Conservation (phyloP, 2,113 vertebrate species). For the Entomyzon cyanotis region DNA sequence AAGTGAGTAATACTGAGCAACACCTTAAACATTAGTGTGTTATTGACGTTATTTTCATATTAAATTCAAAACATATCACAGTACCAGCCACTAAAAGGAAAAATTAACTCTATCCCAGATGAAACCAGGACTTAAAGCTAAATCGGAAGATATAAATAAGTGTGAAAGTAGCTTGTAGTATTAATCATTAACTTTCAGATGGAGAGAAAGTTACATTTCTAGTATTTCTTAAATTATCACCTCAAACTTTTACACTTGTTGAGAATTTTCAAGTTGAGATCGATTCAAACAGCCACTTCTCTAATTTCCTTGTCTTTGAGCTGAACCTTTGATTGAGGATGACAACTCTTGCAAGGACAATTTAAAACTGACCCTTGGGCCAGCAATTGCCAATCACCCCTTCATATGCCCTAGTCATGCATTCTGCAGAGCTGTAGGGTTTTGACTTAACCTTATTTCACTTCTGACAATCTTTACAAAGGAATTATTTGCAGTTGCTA, state of each 20-base stretch:
- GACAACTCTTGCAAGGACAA: constrained; percentile 53
- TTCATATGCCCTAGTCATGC: background rate
- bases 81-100: background rate
- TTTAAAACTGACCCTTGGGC: constrained; percentile 53
- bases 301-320: constrained; percentile 39
- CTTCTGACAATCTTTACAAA: constrained; percentile 63
- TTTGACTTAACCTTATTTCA: constrained; percentile 57
- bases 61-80: background rate
- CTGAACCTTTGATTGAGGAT: constrained; percentile 38
- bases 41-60: background rate
- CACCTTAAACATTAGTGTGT: background rate
- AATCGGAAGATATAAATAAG: background rate
- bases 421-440: constrained; percentile 6
- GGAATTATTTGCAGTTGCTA: constrained; percentile 60
- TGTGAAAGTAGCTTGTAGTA: background rate
- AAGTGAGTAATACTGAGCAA: background rate
- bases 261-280: constrained; percentile 10
- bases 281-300: background rate
- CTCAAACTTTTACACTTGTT: background rate
- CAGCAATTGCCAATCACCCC: constrained; percentile 45
- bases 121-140: background rate
- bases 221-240: background rate
- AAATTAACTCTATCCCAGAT: background rate
- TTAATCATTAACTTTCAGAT: background rate
- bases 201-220: background rate